Evolutionary conservation across 2,888 invertebrate genomes (phyloP), one percentile per base, ranked within the genome.

Genomic region (Polydrusus pterygomalis): DNA sequence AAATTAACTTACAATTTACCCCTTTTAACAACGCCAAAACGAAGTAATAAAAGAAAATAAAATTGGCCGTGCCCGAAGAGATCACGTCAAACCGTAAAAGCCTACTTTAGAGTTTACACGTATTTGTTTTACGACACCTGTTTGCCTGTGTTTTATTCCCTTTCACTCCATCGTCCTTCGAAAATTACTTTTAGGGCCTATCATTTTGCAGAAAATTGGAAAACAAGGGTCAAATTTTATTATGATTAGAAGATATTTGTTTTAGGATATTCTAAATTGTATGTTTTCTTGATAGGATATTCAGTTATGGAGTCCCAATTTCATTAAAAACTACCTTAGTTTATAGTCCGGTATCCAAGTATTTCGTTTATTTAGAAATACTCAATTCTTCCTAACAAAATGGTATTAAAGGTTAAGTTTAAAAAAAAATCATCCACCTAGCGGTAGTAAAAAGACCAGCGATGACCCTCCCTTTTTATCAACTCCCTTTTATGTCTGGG

Each of bases 61-160:
- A 58, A 34, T 58, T 58, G 58, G n/a, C 34, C 58, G n/a, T 38
- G n/a, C 15, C 58, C n/a, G 13, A 58, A 38, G 38, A 58, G 58
- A 58, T 58, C 58, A 58, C 58, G 58, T 58, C 58, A 58, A 58
- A 13, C 38, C 58, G 34, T 58, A 58, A 58, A 58, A 58, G 58
- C 58, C n/a, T 58, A 34, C 65, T 72, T 72, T 65, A 72, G 65
- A 72, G 54, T 58, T 43, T 72, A 20, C 72, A 72, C 72, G 72
- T 72, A 65, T 72, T 62, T 49, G 72, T 72, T 72, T 72, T 72
- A 72, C 58, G 72, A 72, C 64, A 51, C 63, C 65, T 65, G 64
- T 72, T 72, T 72, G 64, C 65, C 58, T 15, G 58, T 65, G 72
- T 65, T 72, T 72, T 72, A 72, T 65, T 65, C 58, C 45, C 72